Evolutionary conservation across 2,113 vertebrate species (phyloP).

Genomic region (Phylloscopus trochiloides): DNA sequence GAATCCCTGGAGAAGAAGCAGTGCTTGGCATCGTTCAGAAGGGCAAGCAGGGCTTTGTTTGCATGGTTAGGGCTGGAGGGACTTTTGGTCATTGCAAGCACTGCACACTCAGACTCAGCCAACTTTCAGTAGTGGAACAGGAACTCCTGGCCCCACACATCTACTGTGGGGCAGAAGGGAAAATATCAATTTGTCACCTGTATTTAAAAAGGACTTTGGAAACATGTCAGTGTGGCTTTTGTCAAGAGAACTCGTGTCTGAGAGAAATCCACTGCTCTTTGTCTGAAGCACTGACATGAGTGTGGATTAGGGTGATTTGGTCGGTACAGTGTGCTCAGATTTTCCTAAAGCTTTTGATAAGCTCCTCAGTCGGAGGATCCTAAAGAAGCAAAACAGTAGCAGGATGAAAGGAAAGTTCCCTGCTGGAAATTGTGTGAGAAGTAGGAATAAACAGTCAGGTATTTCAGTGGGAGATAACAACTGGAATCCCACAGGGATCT

Average conservation of each 20-base stretch:
- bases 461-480: background rate
- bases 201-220: background rate
- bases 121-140: background rate
- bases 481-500: background rate
- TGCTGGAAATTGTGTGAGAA: background rate
- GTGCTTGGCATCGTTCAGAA: background rate
- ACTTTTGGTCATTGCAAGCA: background rate
- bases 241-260: rapidly evolving
- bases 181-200: background rate
- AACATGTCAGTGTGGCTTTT: background rate
- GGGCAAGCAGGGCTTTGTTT: background rate
- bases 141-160: background rate
- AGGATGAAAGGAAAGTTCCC: slow-evolving; percentile 16
- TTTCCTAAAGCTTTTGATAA: slow-evolving; percentile 31
- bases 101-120: background rate
- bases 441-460: background rate
- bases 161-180: background rate
- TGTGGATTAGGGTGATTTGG: slow-evolving; percentile 18
- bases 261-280: background rate
- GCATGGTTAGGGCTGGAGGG: background rate
- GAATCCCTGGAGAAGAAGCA: background rate
- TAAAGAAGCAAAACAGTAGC: background rate
- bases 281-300: background rate
- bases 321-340: background rate
- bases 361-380: background rate